phyloP scores from a whole-genome alignment of 2,113 vertebrate species.

The Pelmatolapia mariae region DNA sequence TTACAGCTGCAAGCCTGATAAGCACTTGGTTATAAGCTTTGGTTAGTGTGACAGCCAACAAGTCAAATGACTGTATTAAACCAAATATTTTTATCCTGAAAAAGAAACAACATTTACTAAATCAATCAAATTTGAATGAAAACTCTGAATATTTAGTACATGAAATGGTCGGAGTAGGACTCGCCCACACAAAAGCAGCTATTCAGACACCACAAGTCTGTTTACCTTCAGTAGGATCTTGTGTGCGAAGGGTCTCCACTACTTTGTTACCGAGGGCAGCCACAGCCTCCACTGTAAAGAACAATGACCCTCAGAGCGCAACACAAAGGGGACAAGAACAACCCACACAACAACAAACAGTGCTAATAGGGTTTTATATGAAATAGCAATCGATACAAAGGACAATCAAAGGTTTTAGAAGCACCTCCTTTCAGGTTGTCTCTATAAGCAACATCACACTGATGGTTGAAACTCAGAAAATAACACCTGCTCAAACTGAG shows the following conservation, averaged over 20 bases:
- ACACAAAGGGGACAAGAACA: not conserved
- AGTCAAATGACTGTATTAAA: not conserved
- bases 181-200: not conserved
- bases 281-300: slow-evolving; percentile 87
- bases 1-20: not conserved
- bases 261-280: slow-evolving; percentile 94
- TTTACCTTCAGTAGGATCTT: slow-evolving; percentile 89
- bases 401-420: accelerated
- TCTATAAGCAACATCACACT: accelerated
- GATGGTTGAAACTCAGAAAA: not conserved
- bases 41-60: not conserved
- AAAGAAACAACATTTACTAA: not conserved
- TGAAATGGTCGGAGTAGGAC: not conserved
- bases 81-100: not conserved
- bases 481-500: not conserved
- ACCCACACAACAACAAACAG: not conserved
- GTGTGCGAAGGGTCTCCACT: slow-evolving; percentile 87
- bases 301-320: not conserved
- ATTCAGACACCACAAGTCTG: not conserved
- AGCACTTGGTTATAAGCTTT: not conserved
- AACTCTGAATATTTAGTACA: not conserved
- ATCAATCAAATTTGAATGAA: not conserved
- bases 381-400: not conserved
- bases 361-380: not conserved
- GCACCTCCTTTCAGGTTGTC: accelerated